Conservation (phyloP, 2,113 vertebrate species). For the Columba janthina region DNA sequence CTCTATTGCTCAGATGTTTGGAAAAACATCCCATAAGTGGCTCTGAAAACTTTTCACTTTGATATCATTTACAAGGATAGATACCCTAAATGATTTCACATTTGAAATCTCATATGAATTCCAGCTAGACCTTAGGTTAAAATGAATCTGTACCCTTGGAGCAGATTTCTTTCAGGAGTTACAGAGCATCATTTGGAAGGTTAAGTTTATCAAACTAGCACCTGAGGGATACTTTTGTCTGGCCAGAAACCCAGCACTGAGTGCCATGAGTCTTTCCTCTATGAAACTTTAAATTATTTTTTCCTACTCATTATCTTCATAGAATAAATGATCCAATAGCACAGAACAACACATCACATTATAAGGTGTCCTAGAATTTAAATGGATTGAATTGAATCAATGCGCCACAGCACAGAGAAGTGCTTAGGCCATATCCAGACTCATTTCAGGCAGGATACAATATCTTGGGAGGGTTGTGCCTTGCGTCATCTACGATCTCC, state of each 20-base stretch:
- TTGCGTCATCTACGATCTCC: neutral
- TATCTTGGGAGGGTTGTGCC: neutral
- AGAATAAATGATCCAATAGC: neutral
- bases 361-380: neutral
- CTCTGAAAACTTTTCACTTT: neutral
- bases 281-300: neutral
- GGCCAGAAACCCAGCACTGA: neutral
- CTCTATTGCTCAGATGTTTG: neutral
- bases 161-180: neutral
- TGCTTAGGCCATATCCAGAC: neutral
- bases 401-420: neutral
- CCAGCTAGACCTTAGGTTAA: neutral
- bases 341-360: neutral
- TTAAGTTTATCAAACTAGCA: neutral
- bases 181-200: neutral
- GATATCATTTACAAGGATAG: neutral
- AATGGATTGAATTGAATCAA: neutral
- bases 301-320: neutral
- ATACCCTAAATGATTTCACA: neutral
- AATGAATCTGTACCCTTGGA: neutral
- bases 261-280: neutral
- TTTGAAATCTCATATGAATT: neutral
- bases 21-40: neutral
- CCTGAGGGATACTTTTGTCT: neutral
- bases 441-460: neutral